Percentiles rank a stretch among this genome's conserved stretches.
Evolutionary conservation across 1,140 invertebrate species (phyloP).

Genomic region (Neotoxoptera formosana): DNA sequence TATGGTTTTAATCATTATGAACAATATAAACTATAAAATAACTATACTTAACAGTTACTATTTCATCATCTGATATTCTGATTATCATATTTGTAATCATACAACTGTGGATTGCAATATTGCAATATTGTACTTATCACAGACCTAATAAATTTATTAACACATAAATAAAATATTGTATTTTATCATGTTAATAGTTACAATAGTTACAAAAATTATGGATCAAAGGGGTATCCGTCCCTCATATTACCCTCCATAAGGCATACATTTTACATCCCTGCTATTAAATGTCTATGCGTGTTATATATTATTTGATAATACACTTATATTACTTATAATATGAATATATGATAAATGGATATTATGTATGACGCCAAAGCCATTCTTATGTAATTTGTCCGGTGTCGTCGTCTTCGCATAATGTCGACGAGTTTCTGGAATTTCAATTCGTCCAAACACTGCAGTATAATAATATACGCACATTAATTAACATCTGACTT

Average conservation of each 20-base stretch:
- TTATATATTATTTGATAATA: not conserved
- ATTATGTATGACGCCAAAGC: not conserved
- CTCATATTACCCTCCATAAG: not conserved
- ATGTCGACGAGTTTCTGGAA: not conserved
- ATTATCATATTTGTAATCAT: not conserved
- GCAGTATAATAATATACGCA: not conserved
- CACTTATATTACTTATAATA: not conserved
- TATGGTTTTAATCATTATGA: not conserved
- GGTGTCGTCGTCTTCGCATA: not conserved
- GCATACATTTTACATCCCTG: not conserved
- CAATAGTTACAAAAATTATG: not conserved
- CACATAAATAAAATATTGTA: not conserved
- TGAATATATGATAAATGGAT: not conserved
- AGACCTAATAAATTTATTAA: not conserved
- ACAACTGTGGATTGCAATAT: not conserved
- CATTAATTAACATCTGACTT: not conserved
- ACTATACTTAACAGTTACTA: no score
- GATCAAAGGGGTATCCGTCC: no score
- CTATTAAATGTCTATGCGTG: not conserved
- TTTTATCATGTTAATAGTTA: not conserved
- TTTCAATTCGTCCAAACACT: not conserved
- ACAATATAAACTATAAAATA: not conserved
- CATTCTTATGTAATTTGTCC: not conserved
- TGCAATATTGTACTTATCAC: not conserved
- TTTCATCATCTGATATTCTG: not conserved